Base-by-base conservation (phyloP, 2,888 invertebrate genomes). In the Cecidostiba fungosa region DNA sequence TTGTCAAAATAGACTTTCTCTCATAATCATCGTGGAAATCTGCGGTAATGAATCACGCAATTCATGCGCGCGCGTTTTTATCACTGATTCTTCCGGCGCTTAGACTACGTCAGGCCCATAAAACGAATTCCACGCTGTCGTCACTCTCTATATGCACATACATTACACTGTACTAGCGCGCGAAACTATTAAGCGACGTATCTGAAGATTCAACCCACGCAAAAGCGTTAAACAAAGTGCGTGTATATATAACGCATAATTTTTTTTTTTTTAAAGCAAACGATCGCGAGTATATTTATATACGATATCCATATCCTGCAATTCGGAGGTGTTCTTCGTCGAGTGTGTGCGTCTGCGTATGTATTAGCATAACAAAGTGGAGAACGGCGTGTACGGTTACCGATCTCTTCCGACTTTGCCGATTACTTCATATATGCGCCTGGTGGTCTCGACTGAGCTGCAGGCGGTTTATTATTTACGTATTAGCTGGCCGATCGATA, bases 1-100 rank as follows among this genome's bases (percentile, higher is more conserved):
- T 23, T 14, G 59, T 59, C 3, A 23, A 23, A 62, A 62, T 62
- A n/a, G 59, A 62, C 8, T 54, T n/a, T n/a, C 6, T 62, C 23
- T 23, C n/a, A 19, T 3, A n/a, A n/a, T 8, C 23, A n/a, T 62
- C 36, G 59, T 23, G 26, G 23, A 14, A 23, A 19, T 59, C 59
- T n/a, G 26, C 72, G 23, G n/a, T 23, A 39, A 39, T 73, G 73
- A 73, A 32, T 80, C 72, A 80, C 39, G 39, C n/a, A n/a, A n/a
- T n/a, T n/a, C n/a, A n/a, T n/a, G n/a, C n/a, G 47, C 69, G 69
- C 26, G 26, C 26, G 29, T 43, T 43, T 77, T 66, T 32, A 39
- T 77, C 39, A 43, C 4, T 16, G 62, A 62, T 26, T 66, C 19
- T 77, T 77, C 66, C 36, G 43, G 77, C 32, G 32, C 62, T 5